These are phyloP conservation scores for Dermolepida albohirtum DNA, from an alignment of 2,888 invertebrate species.

Conservation along the genomic window DNA sequence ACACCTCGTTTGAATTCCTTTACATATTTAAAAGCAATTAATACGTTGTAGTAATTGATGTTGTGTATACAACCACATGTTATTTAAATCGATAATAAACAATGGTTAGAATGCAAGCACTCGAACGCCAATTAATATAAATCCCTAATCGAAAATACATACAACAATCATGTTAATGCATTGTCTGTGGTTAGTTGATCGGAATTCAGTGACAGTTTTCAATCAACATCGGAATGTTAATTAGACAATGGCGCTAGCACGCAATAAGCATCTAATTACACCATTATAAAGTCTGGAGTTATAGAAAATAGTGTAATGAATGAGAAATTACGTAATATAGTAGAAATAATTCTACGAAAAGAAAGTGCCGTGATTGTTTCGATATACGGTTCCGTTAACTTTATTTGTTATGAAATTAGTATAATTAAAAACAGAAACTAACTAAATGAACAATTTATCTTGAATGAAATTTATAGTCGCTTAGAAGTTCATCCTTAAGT, in stretches of 20 bases:
- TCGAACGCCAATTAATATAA: constrained; percentile 15
- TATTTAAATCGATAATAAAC: constrained; percentile 25
- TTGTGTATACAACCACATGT: neutral
- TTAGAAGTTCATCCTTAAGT: too few relatives aligned
- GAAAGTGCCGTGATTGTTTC: too few relatives aligned
- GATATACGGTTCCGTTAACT: too few relatives aligned
- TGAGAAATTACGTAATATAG: neutral
- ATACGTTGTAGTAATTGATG: constrained; percentile 15
- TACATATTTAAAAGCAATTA: neutral
- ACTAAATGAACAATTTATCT: too few relatives aligned
- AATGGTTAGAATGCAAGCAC: neutral
- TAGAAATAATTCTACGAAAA: too few relatives aligned
- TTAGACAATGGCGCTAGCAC: constrained; percentile 23
- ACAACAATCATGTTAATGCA: constrained; percentile 19
- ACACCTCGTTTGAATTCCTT: too few relatives aligned
- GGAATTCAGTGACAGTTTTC: constrained; percentile 29
- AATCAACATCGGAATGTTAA: constrained; percentile 37
- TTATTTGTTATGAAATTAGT: too few relatives aligned
- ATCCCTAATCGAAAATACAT: constrained; percentile 26
- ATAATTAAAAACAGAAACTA: too few relatives aligned
- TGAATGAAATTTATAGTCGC: too few relatives aligned
- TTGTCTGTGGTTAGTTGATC: constrained; percentile 4
- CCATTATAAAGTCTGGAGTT: constrained; percentile 16
- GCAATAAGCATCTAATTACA: constrained; percentile 25
- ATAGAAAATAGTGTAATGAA: constrained; percentile 16